Base-by-base conservation (phyloP, 2,888 invertebrate species). In the Lissonota sp. region DNA sequence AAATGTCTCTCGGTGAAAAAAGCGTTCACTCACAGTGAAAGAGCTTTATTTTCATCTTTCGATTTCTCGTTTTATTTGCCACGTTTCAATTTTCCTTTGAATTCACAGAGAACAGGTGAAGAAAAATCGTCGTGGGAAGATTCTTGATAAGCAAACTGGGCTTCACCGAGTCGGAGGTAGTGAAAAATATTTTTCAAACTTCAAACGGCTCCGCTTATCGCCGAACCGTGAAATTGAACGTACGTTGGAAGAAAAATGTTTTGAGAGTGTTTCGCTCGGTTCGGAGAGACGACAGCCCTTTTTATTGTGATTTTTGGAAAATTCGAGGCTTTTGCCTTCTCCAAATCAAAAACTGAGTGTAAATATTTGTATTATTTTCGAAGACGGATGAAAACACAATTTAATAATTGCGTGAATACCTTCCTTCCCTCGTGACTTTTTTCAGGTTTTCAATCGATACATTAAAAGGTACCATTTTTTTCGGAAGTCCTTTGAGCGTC, bases 211-310 rank as follows among this genome's bases (percentile, higher is more conserved):
- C 37, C 4, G 37, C 37, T 8, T 44, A 53, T 53, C 58, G 39
- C 39, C 58, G 39, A 39, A 10, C n/a, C 26, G 10, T 3, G n/a
- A 69, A 46, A 69, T 46, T 57, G 57, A 69, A 46, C 60, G 46
- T 16, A 39, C n/a, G 42, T 7, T 62, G 0, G 7, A 53, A 40
- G 14, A 39, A 44, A 53, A 53, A 44, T 44, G 44, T 44, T 6
- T 10, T 1, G 26, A 44, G 7, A 6, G 44, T 8, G 44, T 8
- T 10, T 44, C n/a, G n/a, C 44, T 10, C 44, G 44, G 2, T 10
- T 44, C 44, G 44, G 44, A 8, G 44, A 7, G 7, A 6, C 7
- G 51, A 4, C 14, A 53, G 5, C 1, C 12, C 8, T 51, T 66
- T 26, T 66, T n/a, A 12, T 12, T 39, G 39, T 37, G 7, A 7